These are phyloP conservation scores for Agonopterix alstromeriana DNA, from an alignment of 2,888 invertebrate species.

Conservation along the genomic window DNA sequence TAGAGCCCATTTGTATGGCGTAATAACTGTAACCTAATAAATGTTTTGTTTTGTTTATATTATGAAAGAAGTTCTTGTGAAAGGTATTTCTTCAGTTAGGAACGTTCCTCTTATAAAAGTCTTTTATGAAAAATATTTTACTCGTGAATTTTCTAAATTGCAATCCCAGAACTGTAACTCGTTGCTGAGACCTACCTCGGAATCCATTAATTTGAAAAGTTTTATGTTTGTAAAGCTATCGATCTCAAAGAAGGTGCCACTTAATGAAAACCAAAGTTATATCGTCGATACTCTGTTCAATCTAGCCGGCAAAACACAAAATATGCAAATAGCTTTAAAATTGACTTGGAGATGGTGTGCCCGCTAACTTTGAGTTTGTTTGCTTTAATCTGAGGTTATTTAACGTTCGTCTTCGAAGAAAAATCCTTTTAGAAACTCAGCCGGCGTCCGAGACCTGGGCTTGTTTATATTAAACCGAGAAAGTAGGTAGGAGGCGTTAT, in stretches of 20 bases:
- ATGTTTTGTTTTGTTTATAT: too few species aligned
- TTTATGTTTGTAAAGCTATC: slow-evolving; percentile 11
- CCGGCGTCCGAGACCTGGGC: too few species aligned
- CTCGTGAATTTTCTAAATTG: neutral
- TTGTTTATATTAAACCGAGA: too few species aligned
- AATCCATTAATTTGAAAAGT: slow-evolving; percentile 13
- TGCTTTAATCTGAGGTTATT: slow-evolving; percentile 13
- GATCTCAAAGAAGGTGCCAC: slow-evolving; percentile 5
- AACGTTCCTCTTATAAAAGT: too few species aligned
- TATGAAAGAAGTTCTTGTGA: too few species aligned
- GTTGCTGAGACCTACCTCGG: slow-evolving; percentile 1
- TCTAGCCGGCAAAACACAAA: slow-evolving; percentile 39
- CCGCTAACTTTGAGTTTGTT: slow-evolving; percentile 15
- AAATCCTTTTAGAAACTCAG: neutral
- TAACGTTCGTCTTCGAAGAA: slow-evolving; percentile 7
- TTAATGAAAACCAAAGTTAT: slow-evolving; percentile 11
- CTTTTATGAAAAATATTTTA: too few species aligned
- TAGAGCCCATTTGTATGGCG: too few species aligned
- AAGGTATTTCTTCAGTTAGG: too few species aligned
- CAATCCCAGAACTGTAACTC: neutral
- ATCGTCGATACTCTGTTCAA: slow-evolving; percentile 15
- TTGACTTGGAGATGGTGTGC: slow-evolving; percentile 40
- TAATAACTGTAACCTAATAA: too few species aligned
- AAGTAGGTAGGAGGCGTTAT: too few species aligned
- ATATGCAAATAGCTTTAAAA: slow-evolving; percentile 59